Percentiles rank a stretch among this genome's conserved stretches.
phyloP scores from a whole-genome alignment of 1,140 invertebrate species.

The Varroa destructor region DNA sequence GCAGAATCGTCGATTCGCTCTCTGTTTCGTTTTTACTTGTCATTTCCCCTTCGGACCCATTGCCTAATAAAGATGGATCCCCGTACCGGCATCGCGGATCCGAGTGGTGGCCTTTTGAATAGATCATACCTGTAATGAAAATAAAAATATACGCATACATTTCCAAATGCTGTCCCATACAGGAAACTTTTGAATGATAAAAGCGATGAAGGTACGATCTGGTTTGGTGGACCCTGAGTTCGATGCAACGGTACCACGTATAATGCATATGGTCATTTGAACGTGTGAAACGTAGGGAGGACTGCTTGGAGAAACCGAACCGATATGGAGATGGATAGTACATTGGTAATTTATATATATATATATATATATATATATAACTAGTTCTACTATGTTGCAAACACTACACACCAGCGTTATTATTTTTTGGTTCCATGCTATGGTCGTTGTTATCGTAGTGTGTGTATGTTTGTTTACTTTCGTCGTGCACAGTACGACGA shows the following conservation, averaged over 20 bases:
- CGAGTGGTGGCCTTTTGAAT: slow-evolving; percentile 26
- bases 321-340: too few relatives aligned
- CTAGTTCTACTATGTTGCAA: too few relatives aligned
- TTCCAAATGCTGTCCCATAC: not conserved
- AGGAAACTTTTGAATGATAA: too few relatives aligned
- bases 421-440: too few relatives aligned
- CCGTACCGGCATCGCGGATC: slow-evolving; percentile 23
- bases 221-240: not conserved
- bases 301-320: not conserved
- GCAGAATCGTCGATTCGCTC: too few relatives aligned
- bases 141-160: not conserved
- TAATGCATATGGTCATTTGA: not conserved
- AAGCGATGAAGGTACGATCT: not conserved
- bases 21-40: not conserved
- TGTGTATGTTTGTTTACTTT: too few relatives aligned
- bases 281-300: not conserved
- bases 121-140: slow-evolving; percentile 16
- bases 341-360: too few relatives aligned
- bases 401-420: too few relatives aligned
- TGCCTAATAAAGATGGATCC: not conserved
- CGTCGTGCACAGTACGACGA: too few relatives aligned
- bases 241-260: not conserved
- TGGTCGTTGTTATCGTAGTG: too few relatives aligned
- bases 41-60: not conserved
- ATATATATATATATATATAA: too few relatives aligned